These are phyloP conservation scores for Galago senegalensis DNA, from an alignment of 2,797 vertebrate species.

Conservation along the genomic window DNA sequence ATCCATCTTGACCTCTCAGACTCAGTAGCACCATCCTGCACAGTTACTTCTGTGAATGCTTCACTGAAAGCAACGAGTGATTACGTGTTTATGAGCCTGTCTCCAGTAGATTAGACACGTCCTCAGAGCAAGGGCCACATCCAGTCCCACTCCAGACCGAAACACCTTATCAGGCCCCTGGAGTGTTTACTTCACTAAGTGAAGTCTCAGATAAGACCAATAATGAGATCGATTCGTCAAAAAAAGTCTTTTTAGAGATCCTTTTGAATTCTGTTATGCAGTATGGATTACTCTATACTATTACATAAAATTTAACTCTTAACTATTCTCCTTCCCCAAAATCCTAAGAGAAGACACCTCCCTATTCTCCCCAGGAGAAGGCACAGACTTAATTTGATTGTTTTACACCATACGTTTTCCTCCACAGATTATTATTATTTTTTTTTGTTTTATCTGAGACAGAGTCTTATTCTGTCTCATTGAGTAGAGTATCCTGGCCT, in stretches of 20 bases:
- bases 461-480: too few relatives aligned
- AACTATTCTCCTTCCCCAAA: not conserved
- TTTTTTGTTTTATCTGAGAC: too few relatives aligned
- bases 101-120: not conserved
- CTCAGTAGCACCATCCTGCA: not conserved
- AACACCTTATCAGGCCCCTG: not conserved
- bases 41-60: not conserved
- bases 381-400: not conserved
- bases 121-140: not conserved
- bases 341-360: not conserved
- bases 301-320: not conserved
- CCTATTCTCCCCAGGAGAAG: not conserved
- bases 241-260: not conserved
- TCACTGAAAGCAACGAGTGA: accelerated
- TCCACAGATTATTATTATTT: not conserved
- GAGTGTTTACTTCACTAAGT: not conserved
- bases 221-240: not conserved
- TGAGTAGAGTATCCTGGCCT: too few relatives aligned
- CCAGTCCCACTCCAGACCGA: not conserved
- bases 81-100: accelerated
- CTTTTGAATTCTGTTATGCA: not conserved
- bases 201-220: not conserved
- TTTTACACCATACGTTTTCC: not conserved
- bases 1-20: not conserved
- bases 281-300: not conserved